Percentiles rank a stretch among this genome's conserved stretches.
These are phyloP conservation scores for Phoxinus phoxinus DNA, from an alignment of 2,113 vertebrate species.

Conservation along the genomic window DNA sequence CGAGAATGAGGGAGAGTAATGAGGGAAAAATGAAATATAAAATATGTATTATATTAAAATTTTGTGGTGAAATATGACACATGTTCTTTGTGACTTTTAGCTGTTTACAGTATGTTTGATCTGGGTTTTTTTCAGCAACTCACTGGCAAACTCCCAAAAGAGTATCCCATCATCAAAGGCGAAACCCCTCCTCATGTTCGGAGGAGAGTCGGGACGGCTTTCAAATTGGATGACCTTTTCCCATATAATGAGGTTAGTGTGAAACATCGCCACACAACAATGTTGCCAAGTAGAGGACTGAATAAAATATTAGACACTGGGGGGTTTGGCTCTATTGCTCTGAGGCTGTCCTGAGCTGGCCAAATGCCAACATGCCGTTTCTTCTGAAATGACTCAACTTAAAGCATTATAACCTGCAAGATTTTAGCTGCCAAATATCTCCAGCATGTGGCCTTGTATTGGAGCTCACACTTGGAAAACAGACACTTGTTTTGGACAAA, in stretches of 20 bases:
- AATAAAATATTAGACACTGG: background rate
- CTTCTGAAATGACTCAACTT: background rate
- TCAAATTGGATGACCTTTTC: constrained; percentile 91
- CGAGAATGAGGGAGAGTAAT: background rate
- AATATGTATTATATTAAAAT: background rate
- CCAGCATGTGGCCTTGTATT: background rate
- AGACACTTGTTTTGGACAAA: background rate
- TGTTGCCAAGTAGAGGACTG: background rate
- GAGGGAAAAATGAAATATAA: background rate
- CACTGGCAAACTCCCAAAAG: constrained; percentile 91
- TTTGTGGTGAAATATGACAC: background rate
- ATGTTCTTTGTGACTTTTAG: background rate
- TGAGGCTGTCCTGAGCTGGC: background rate
- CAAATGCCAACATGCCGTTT: background rate
- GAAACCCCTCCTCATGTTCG: constrained; percentile 90
- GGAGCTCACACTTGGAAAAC: background rate
- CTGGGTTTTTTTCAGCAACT: constrained; percentile 82
- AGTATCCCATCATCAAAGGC: constrained; percentile 87
- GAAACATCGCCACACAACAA: background rate
- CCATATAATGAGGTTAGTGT: constrained; percentile 86
- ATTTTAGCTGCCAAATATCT: background rate
- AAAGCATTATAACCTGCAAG: too few relatives aligned
- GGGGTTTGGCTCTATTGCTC: background rate
- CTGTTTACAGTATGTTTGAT: constrained; percentile 10
- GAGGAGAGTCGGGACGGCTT: constrained; percentile 87